Evolutionary conservation across 2,797 vertebrate genomes (phyloP).

Genomic region (Steatocranus sp.): DNA sequence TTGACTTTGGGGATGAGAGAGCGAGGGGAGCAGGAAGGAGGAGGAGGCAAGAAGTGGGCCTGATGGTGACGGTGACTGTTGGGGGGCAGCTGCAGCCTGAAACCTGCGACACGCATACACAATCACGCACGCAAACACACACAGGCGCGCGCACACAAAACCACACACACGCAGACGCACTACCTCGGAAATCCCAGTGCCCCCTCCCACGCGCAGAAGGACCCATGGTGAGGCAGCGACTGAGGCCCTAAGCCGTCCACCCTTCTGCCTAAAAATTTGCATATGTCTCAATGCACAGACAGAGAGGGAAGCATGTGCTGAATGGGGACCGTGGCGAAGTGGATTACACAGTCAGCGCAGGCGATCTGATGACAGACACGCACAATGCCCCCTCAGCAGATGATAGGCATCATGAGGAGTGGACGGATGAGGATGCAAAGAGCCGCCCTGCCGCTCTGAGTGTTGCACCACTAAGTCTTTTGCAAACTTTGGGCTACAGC

Average conservation of each 20-base stretch:
- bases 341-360: conserved; percentile 79
- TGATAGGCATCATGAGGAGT: conserved; percentile 70
- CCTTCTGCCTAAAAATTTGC: conserved; percentile 75
- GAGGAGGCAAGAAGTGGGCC: conserved; percentile 48
- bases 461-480: conserved; percentile 46
- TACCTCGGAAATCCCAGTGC: conserved; percentile 59
- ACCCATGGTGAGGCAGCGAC: conserved; percentile 72
- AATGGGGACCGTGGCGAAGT: conserved; percentile 77
- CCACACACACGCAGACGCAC: conserved; percentile 29
- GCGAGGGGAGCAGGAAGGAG: conserved; percentile 9
- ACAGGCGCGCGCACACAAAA: conserved; percentile 37
- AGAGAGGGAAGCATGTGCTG: conserved; percentile 78
- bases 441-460: conserved; percentile 9
- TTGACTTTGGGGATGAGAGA: conserved; percentile 76
- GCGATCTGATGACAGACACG: conserved; percentile 78
- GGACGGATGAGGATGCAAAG: conserved; percentile 63
- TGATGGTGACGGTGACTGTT: conserved; percentile 66
- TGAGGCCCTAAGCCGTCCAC: conserved; percentile 74
- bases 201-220: conserved; percentile 64
- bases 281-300: conserved; percentile 78
- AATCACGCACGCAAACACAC: conserved; percentile 17
- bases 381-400: conserved; percentile 72
- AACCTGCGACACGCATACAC: conserved; percentile 51
- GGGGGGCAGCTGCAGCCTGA: conserved; percentile 73
- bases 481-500: conserved; percentile 40